These are phyloP conservation scores for Colossoma macropomum DNA, from an alignment of 2,113 vertebrate genomes.

Conservation along the genomic window DNA sequence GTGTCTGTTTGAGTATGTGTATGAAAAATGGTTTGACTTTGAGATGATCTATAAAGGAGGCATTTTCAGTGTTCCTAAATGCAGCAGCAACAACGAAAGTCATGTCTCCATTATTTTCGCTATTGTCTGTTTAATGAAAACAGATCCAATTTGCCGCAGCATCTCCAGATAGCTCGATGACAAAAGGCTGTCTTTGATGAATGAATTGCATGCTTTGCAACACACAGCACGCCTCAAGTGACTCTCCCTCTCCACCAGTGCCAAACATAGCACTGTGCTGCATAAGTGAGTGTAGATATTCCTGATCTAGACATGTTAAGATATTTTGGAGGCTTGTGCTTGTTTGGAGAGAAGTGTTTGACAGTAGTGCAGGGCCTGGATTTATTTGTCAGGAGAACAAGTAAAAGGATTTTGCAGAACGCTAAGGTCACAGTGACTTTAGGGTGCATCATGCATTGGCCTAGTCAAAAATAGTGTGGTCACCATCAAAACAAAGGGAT, in stretches of 20 bases:
- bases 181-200: constrained; percentile 38
- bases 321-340: not conserved
- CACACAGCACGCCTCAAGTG: constrained; percentile 27
- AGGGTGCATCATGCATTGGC: too few relatives aligned
- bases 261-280: constrained; percentile 15
- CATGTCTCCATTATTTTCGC: constrained; percentile 17
- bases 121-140: constrained; percentile 53
- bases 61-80: constrained; percentile 21
- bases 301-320: not conserved
- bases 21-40: constrained; percentile 28
- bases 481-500: not conserved
- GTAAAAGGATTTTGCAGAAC: not conserved
- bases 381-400: not conserved
- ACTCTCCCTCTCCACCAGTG: not conserved
- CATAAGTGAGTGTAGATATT: not conserved
- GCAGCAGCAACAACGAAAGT: constrained; percentile 23
- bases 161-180: constrained; percentile 27
- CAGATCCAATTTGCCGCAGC: constrained; percentile 40
- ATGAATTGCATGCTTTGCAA: constrained; percentile 46
- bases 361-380: not conserved
- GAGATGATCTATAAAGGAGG: constrained; percentile 17
- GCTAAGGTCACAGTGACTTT: not conserved
- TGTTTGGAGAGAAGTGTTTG: not conserved
- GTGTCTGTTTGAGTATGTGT: constrained; percentile 25
- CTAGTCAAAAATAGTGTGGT: not conserved